Conservation (phyloP, 2,797 vertebrate species). For the Pteronotus mesoamericanus region DNA sequence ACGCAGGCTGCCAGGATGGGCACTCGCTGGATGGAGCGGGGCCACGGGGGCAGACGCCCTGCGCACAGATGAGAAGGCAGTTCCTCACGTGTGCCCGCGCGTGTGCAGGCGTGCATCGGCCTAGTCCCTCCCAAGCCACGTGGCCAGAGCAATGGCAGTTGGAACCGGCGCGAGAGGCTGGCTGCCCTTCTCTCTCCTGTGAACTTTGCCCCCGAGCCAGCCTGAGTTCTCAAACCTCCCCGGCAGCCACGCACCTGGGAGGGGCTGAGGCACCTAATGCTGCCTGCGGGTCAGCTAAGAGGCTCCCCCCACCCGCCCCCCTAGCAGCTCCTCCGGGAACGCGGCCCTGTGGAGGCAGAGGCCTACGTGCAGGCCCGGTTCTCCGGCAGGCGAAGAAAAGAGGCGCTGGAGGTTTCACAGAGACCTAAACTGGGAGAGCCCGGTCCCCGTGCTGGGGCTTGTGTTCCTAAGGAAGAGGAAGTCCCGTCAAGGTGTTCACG, state of each 20-base stretch:
- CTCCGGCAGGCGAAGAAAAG: neutral
- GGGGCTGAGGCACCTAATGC: neutral
- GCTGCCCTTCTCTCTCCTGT: neutral
- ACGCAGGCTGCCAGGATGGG: neutral
- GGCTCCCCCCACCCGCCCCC: neutral
- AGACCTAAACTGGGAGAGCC: neutral
- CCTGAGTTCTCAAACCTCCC: neutral
- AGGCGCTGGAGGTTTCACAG: neutral
- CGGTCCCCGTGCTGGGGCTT: no score
- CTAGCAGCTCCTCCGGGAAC: neutral
- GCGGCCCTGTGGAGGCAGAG: neutral
- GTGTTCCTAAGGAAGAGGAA: neutral
- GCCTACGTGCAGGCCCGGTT: neutral
- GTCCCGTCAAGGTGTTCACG: neutral
- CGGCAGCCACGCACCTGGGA: neutral
- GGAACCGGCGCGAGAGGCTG: neutral
- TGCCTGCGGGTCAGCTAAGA: neutral
- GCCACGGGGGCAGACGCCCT: no score
- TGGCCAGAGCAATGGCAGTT: neutral
- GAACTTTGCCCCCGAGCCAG: neutral
- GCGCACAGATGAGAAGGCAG: neutral
- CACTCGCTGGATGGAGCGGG: neutral
- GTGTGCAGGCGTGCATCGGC: neutral
- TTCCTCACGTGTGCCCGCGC: fast-evolving
- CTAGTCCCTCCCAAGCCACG: neutral